Evolutionary conservation across 2,113 vertebrate genomes (phyloP).

Genomic region (Rallus limicola): DNA sequence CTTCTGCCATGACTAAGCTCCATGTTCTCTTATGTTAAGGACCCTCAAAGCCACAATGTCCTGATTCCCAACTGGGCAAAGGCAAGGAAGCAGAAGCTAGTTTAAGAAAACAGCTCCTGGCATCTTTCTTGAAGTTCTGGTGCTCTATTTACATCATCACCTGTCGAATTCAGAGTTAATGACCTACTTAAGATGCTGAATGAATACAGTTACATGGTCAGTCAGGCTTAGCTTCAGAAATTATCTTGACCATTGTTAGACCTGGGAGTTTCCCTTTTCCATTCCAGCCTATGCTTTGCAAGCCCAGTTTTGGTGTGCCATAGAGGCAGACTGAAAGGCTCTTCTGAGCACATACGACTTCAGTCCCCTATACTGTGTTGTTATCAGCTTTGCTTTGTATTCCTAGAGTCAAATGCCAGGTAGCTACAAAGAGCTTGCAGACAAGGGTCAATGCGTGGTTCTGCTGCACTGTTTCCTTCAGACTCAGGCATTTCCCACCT

Average conservation of each 20-base stretch:
- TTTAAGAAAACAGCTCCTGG: background rate
- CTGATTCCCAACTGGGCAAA: background rate
- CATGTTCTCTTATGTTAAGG: background rate
- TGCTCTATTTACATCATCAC: background rate
- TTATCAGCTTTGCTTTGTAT: background rate
- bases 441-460: background rate
- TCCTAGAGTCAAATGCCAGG: background rate
- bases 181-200: background rate
- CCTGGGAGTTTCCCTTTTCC: background rate
- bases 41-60: background rate
- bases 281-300: background rate
- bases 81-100: background rate
- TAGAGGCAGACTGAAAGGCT: background rate
- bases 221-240: background rate
- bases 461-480: background rate
- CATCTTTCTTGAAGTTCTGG: background rate
- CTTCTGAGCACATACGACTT: background rate
- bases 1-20: background rate
- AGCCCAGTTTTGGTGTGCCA: background rate
- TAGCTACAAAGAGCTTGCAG: background rate
- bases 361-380: background rate
- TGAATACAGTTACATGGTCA: background rate
- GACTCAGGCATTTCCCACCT: background rate
- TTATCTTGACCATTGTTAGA: background rate
- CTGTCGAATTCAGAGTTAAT: background rate